phyloP scores from a whole-genome alignment of 2,888 invertebrate species.

The Platycheirus albimanus region DNA sequence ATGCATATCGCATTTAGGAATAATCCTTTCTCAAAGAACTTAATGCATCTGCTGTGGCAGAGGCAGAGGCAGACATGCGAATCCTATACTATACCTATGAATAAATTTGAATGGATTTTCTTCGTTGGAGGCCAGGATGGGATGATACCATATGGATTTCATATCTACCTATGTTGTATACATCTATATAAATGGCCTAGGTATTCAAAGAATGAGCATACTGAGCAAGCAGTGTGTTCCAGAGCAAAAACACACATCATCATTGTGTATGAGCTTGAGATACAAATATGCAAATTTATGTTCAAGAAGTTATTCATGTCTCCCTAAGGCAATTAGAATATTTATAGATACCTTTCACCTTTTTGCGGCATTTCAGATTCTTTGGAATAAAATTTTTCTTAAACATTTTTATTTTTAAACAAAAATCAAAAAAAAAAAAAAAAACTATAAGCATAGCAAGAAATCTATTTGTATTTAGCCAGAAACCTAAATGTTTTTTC shows the following conservation, averaged over 20 bases:
- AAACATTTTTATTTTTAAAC: too few species aligned
- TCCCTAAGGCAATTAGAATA: neutral
- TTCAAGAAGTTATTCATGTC: neutral
- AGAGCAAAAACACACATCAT: neutral
- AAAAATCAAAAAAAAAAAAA: too few species aligned
- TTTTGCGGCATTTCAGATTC: slow-evolving; percentile 4
- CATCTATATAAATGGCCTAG: neutral
- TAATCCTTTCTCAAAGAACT: neutral
- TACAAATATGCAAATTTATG: neutral
- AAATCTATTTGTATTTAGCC: too few species aligned
- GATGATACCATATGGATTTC: neutral
- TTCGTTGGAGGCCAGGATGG: slow-evolving; percentile 1
- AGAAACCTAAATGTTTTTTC: too few species aligned
- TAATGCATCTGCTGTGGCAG: neutral
- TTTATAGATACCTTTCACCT: neutral
- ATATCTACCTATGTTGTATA: too few species aligned
- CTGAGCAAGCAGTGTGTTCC: neutral
- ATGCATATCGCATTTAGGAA: too few species aligned
- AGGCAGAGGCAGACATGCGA: neutral
- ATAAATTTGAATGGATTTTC: slow-evolving; percentile 28
- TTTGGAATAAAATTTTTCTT: neutral
- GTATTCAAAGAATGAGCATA: too few species aligned
- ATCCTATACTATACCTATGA: slow-evolving; percentile 7
- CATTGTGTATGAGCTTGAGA: neutral
- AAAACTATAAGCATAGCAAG: too few species aligned